Percentiles rank a stretch among this genome's conserved stretches.
phyloP scores from a whole-genome alignment of 2,797 vertebrate species.

The Halcyon smyrnensis region DNA sequence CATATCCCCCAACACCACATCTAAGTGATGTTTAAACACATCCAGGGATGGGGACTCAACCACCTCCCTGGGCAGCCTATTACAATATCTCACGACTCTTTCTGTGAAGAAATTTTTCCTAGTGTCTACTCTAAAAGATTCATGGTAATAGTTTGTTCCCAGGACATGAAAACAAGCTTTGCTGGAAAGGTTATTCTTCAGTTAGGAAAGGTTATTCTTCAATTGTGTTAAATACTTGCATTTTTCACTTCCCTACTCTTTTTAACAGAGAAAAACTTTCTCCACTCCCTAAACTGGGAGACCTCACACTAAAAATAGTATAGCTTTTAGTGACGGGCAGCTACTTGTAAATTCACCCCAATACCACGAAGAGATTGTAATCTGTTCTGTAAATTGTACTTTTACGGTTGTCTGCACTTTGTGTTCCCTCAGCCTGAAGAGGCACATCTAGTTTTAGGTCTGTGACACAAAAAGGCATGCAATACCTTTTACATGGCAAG shows the following conservation, averaged over 20 bases:
- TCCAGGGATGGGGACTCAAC: no score
- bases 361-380: neutral
- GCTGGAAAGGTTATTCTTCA: neutral
- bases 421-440: neutral
- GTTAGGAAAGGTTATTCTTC: neutral
- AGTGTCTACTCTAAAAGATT: no score
- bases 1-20: no score
- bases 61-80: no score
- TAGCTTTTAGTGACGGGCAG: neutral
- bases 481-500: neutral
- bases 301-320: neutral
- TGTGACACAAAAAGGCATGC: neutral
- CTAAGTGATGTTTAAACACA: no score
- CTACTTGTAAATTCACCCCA: neutral
- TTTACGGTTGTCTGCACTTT: neutral
- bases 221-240: neutral
- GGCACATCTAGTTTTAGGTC: neutral
- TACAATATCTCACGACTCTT: no score
- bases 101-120: no score
- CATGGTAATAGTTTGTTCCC: neutral
- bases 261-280: neutral
- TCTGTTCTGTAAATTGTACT: neutral
- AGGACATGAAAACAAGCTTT: neutral
- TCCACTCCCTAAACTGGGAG: neutral
- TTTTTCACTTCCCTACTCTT: neutral